Evolutionary conservation across 1,140 invertebrate genomes (phyloP), one percentile per base, ranked within the genome.

Genomic region (Dendroctonus valens): DNA sequence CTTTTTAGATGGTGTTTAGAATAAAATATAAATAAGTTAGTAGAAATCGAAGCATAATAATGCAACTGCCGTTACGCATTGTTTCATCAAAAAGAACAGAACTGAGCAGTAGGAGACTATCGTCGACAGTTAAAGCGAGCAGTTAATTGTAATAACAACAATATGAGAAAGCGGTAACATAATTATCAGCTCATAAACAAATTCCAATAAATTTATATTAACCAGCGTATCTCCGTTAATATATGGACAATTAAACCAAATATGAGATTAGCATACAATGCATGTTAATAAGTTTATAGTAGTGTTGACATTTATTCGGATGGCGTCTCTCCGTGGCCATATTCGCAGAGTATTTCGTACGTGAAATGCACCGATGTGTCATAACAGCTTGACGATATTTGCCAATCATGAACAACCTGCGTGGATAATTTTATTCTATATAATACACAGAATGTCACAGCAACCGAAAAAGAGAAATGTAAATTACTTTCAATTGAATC

Each of bases 221-320:
- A 59, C 55, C 46, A 11, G 7, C 11, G 42, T 59, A 58, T 65
- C 55, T 52, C 48, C 26, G 39, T 55, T 65, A 65, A 57, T 65
- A 49, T 65, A 65, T 58, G 48, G 41, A 57, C 54, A 65, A 65
- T 65, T 65, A 65, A 65, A 53, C 55, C 64, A 65, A 65, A 65
- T 59, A 65, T 44, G 37, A 26, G 37, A 58, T 59, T 59, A 59
- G 53, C 64, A 59, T 53, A 59, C 64, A 58, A 53, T 51, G 55
- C 64, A 65, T 65, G 55, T 65, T 65, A 65, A 65, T 59, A 26
- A 8, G 55, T 42, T 38, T 48, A 55, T 50, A 55, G 51, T 64
- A 48, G 51, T 64, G 61, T 64, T 54, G 41, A 64, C 61, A 46
- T 64, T 64, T 64, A 64, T 64, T 64, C 61, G 41, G 61, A 54